Evolutionary conservation across 2,888 invertebrate species (phyloP).

Genomic region (Ophion ellenae): DNA sequence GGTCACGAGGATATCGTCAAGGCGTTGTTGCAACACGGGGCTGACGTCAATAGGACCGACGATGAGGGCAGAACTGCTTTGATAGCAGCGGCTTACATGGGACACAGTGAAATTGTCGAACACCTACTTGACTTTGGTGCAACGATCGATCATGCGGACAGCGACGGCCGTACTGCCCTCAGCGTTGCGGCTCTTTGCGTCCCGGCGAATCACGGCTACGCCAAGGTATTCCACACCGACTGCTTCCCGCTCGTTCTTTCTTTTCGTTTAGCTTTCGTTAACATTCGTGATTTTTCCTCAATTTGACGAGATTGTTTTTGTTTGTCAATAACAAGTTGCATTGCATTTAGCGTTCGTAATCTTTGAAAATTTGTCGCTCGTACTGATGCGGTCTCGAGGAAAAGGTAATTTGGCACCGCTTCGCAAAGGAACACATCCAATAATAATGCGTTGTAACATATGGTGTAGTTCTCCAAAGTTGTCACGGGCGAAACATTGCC

Average conservation of each 20-base stretch:
- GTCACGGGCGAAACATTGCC: not conserved
- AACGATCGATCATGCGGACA: slow-evolving; percentile 93
- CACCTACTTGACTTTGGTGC: slow-evolving; percentile 93
- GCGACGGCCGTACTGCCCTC: slow-evolving; percentile 94
- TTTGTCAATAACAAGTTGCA: not conserved
- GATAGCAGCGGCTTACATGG: slow-evolving; percentile 98
- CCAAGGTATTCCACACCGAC: slow-evolving; percentile 83
- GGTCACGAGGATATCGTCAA: slow-evolving; percentile 94
- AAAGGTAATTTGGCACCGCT: not conserved
- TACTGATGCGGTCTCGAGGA: not conserved
- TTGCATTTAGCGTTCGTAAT: not conserved
- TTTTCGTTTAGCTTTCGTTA: not conserved
- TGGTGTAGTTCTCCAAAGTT: not conserved
- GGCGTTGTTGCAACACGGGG: slow-evolving; percentile 90
- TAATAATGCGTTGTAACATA: not conserved
- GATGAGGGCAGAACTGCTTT: slow-evolving; percentile 96
- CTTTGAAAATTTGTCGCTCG: not conserved
- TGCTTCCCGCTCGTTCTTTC: not conserved
- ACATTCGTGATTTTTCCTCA: not conserved
- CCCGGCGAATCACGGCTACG: slow-evolving; percentile 90
- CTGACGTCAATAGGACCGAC: slow-evolving; percentile 93
- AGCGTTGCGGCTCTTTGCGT: slow-evolving; percentile 95
- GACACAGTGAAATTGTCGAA: slow-evolving; percentile 95
- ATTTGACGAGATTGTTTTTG: not conserved
- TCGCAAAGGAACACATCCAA: not conserved